These are phyloP conservation scores for Podarcis lilfordi DNA, from an alignment of 2,797 vertebrate species.

Conservation along the genomic window DNA sequence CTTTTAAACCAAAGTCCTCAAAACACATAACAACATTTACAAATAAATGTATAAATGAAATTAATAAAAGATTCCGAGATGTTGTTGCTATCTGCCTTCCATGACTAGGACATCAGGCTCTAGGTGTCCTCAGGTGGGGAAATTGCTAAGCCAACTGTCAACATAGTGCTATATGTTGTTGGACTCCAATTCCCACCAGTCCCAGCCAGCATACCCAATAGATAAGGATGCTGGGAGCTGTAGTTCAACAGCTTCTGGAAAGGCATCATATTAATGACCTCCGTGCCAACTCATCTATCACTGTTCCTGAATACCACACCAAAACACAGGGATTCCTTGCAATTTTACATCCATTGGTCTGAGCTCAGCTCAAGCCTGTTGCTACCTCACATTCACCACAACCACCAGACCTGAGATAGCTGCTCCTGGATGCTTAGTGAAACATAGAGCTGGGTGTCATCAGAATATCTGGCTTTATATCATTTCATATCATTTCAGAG, in stretches of 20 bases:
- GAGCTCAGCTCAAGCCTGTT: background rate
- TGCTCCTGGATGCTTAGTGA: background rate
- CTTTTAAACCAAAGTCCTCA: background rate
- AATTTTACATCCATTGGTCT: too few species aligned
- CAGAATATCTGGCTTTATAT: too few species aligned
- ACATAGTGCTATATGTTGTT: too few species aligned
- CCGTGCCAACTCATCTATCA: background rate
- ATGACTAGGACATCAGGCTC: background rate
- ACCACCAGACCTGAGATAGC: background rate
- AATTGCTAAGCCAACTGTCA: background rate
- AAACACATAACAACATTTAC: background rate
- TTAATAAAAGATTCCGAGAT: background rate
- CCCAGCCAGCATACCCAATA: too few species aligned
- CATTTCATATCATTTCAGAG: too few species aligned
- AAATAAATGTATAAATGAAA: too few species aligned
- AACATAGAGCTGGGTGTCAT: background rate
- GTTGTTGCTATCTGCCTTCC: background rate
- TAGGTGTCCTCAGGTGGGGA: background rate
- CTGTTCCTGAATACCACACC: too few species aligned
- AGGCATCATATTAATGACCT: background rate
- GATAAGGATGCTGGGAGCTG: too few species aligned
- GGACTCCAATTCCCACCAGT: too few species aligned
- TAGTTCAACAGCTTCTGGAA: too few species aligned
- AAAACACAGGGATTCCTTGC: too few species aligned
- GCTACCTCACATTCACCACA: background rate